Evolutionary conservation across 1,140 invertebrate genomes (phyloP).

Genomic region (Trichomalopsis sarcophagae): DNA sequence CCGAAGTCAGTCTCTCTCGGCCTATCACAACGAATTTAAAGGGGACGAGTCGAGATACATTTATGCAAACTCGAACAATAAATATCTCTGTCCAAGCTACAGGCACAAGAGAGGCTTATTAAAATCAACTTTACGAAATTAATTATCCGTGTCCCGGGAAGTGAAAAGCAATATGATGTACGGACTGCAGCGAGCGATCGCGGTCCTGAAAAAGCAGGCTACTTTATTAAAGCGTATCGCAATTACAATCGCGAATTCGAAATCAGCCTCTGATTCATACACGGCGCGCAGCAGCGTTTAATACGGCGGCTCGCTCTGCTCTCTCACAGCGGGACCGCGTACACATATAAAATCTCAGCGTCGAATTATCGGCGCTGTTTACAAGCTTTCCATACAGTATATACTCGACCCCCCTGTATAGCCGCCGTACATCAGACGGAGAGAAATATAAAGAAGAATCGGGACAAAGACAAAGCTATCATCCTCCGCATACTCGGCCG

Average conservation of each 20-base stretch:
- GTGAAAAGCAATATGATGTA: neutral
- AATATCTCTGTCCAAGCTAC: neutral
- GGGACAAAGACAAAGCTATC: constrained; percentile 20
- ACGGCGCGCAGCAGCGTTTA: neutral
- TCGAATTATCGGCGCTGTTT: constrained; percentile 6
- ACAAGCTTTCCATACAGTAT: neutral
- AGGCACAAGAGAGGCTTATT: neutral
- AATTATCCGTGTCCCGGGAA: neutral
- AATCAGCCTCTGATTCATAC: constrained; percentile 7
- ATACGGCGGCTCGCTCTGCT: too few relatives aligned
- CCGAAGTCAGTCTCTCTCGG: neutral
- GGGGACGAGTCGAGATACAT: neutral
- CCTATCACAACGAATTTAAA: neutral
- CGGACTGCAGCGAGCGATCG: neutral
- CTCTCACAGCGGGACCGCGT: neutral
- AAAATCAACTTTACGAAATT: neutral
- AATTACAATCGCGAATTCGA: constrained; percentile 2
- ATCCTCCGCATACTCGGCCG: neutral
- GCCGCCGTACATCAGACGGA: neutral
- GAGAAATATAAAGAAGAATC: constrained; percentile 7
- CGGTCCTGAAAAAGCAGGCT: neutral
- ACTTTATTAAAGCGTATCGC: neutral
- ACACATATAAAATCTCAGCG: neutral
- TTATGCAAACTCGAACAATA: neutral
- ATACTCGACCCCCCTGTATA: neutral